Evolutionary conservation across 2,888 invertebrate genomes (phyloP), one percentile per base, ranked within the genome.

Genomic region (Nineta flava): DNA sequence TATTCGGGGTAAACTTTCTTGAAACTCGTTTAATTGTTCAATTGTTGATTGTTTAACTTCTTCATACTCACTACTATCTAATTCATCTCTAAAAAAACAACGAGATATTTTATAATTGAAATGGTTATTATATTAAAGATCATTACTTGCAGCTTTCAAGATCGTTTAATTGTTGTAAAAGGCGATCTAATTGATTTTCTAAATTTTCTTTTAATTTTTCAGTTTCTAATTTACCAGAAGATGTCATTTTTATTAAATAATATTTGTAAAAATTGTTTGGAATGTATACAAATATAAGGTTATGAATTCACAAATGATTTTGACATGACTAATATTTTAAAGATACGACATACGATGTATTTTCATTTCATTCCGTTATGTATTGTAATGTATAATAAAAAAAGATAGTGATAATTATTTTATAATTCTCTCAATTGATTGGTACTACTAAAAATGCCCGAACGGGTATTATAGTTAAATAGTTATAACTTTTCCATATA

Each of bases 21-120:
- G 74, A 52, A 84, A 75, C 61, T 83, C 83, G 57, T 76, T 74
- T 19, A 83, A 64, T 60, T 84, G 83, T 53, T 83, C 82, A 58
- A 80, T 66, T 0, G 83, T 83, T 54, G 83, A 82, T 56, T 73
- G 69, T 63, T 77, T 79, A 7, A 77, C 76, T 61, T 81, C 79
- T 53, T 76, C 72, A 65, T 83, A 84, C 62, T 82, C 83, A 32
- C 72, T 72, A 5, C 63, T 61, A 13, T 78, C 77, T 53, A 85
- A 59, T 50, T 80, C 79, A 56, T 74, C 71, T 60, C 82, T 83
- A 58, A 31, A 62, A 61, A 31, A 10, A 7, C 7, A 6, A 45
- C 9, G 26, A 31, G 16, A 43, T n/a, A 43, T 43, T 12, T 13
- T 16, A 10, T 44, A 15, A 26, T n/a, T 46, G 13, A 19, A 16